phyloP scores from a whole-genome alignment of 2,888 invertebrate species.

The Yponomeuta malinellus region DNA sequence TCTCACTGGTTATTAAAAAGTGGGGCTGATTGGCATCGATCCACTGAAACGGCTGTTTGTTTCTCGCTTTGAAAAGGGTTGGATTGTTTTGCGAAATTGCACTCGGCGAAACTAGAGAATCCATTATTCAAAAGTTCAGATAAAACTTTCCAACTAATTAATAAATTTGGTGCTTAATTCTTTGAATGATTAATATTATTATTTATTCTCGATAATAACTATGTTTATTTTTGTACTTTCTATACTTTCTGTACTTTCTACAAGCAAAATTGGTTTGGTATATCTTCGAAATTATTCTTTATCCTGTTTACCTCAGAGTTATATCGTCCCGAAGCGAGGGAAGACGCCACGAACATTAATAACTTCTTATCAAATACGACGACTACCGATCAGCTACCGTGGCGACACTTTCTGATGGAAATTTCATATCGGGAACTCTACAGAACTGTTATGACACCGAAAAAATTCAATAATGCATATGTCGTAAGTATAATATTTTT shows the following conservation, averaged over 20 bases:
- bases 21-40: not conserved
- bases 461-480: no score
- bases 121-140: not conserved
- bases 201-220: no score
- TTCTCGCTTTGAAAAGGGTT: not conserved
- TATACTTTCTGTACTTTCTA: no score
- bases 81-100: not conserved
- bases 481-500: no score
- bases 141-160: not conserved
- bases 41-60: not conserved
- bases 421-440: conserved; percentile 19
- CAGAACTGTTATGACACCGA: conserved; percentile 24
- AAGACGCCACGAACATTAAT: conserved; percentile 38
- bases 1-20: not conserved
- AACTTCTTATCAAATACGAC: conserved; percentile 41
- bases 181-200: no score
- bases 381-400: conserved; percentile 48
- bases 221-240: no score
- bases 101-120: not conserved
- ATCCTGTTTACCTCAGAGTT: not conserved
- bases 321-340: not conserved
- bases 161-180: no score
- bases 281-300: not conserved
- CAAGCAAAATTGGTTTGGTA: no score
- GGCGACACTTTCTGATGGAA: conserved; percentile 33